A percentile compares a stretch with the other conserved stretches of the same genome.
Conservation (phyloP, 2,113 vertebrate species). For the Channa argus region DNA sequence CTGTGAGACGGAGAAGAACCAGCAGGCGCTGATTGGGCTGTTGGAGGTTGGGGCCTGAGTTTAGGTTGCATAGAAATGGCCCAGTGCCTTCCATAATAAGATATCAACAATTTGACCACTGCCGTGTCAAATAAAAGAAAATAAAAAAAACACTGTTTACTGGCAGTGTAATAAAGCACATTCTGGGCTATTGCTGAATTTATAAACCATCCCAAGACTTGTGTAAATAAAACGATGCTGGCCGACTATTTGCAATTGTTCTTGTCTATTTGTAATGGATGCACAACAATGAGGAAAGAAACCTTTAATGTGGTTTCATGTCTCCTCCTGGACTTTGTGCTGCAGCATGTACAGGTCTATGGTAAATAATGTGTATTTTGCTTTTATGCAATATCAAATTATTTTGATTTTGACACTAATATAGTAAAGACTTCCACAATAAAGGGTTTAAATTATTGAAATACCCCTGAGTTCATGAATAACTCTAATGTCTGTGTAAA, state of each 20-base stretch:
- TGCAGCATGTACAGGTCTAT: not conserved
- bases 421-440: too few species aligned
- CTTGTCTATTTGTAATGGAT: not conserved
- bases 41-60: conserved; percentile 17
- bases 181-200: not conserved
- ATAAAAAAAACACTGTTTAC: conserved; percentile 5
- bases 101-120: conserved; percentile 41
- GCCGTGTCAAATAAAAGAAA: not conserved
- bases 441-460: too few species aligned
- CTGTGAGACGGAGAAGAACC: conserved; percentile 34
- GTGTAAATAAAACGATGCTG: not conserved
- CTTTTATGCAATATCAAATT: not conserved
- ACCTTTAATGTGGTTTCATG: not conserved
- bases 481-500: not conserved
- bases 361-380: not conserved
- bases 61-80: conserved; percentile 17
- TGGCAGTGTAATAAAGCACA: conserved; percentile 6
- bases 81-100: conserved; percentile 35
- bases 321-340: not conserved
- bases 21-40: conserved; percentile 19
- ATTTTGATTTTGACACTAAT: too few species aligned
- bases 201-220: conserved; percentile 2
- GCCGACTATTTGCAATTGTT: not conserved
- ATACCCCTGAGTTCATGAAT: not conserved
- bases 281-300: too few species aligned